Percentiles rank a stretch among this genome's conserved stretches.
These are phyloP conservation scores for Tenthredo mesomela DNA, from an alignment of 2,888 invertebrate genomes.

Conservation along the genomic window DNA sequence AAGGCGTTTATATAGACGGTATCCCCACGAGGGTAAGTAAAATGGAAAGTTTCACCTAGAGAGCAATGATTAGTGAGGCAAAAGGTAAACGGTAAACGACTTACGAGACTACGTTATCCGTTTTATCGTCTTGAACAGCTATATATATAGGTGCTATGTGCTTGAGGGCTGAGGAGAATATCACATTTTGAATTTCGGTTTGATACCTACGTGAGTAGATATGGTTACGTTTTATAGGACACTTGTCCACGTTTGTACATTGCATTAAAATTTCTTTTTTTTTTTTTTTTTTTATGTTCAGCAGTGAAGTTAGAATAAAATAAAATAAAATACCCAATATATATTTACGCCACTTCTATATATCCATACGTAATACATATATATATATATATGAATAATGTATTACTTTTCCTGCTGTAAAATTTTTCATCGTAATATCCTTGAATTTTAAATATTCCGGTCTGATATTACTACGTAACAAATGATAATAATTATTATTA, in stretches of 20 bases:
- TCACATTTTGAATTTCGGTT: neutral
- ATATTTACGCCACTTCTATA: neutral
- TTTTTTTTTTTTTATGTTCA: neutral
- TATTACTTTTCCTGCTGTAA: neutral
- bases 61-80: constrained; percentile 15
- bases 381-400: neutral
- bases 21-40: neutral
- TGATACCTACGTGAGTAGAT: neutral
- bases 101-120: neutral
- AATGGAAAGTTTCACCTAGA: constrained; percentile 18
- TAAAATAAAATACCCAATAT: neutral
- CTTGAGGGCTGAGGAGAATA: neutral
- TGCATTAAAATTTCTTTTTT: neutral
- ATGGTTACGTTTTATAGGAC: neutral
- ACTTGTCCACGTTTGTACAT: neutral
- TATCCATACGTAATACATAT: neutral
- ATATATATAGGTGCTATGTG: neutral
- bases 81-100: constrained; percentile 22
- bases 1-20: neutral
- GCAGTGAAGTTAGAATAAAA: neutral
- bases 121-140: neutral
- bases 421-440: neutral
- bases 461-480: neutral
- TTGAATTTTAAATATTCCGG: neutral
- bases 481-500: neutral